Percentiles rank a stretch among this genome's conserved stretches.
These are phyloP conservation scores for Idaea aversata DNA, from an alignment of 2,888 invertebrate genomes.

Conservation along the genomic window DNA sequence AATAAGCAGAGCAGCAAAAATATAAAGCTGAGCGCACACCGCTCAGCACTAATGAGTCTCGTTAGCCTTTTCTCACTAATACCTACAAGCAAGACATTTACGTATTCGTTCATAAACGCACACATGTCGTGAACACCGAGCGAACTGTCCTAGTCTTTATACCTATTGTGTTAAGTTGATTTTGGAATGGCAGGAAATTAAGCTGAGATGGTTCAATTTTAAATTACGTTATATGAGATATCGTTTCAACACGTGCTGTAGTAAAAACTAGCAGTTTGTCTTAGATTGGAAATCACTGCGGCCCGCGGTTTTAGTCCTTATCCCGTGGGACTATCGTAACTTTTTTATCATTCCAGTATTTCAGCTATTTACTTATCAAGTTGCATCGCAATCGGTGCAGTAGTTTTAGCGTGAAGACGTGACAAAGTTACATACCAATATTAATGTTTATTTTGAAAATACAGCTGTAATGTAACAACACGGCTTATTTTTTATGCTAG, in stretches of 20 bases:
- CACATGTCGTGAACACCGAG: slow-evolving; percentile 18
- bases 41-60: slow-evolving; percentile 45
- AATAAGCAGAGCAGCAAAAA: slow-evolving; percentile 20
- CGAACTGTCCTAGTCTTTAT: slow-evolving; percentile 19
- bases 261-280: slow-evolving; percentile 16
- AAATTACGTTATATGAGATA: slow-evolving; percentile 20
- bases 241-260: slow-evolving; percentile 18
- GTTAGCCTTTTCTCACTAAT: slow-evolving; percentile 44
- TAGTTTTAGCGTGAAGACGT: no score
- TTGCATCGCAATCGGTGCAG: no score
- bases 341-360: no score
- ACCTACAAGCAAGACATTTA: slow-evolving; percentile 34
- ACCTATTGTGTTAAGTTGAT: slow-evolving; percentile 10
- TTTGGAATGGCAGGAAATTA: slow-evolving; percentile 9
- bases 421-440: no score
- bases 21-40: slow-evolving; percentile 28
- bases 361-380: no score
- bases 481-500: no score
- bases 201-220: slow-evolving; percentile 12
- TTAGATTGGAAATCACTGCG: no score
- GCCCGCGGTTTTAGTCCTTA: no score
- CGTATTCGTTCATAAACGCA: slow-evolving; percentile 30
- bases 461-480: no score
- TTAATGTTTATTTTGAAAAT: no score
- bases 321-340: no score